Conservation (phyloP, 2,113 vertebrate genomes). For the Cyanocitta stelleri region DNA sequence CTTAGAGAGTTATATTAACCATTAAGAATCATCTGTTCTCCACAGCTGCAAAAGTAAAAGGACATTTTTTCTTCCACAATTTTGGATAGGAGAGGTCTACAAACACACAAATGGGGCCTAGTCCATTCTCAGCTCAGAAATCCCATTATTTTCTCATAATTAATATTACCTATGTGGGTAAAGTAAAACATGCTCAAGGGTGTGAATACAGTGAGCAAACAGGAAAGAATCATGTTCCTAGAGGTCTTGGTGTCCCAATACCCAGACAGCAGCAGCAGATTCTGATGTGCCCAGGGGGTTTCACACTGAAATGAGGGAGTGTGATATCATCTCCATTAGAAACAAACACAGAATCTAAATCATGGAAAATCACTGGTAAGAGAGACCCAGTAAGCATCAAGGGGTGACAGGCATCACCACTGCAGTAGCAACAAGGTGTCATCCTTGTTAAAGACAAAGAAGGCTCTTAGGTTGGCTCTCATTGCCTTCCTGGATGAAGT, state of each 20-base stretch:
- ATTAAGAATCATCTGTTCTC: neutral
- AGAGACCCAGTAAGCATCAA: neutral
- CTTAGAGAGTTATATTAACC: neutral
- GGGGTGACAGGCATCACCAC: neutral
- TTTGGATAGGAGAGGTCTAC: neutral
- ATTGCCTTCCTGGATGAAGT: neutral
- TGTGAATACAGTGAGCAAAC: neutral
- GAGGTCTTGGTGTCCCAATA: neutral
- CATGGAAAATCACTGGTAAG: neutral
- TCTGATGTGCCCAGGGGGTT: neutral
- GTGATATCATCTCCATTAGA: rapidly evolving
- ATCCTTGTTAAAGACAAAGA: neutral
- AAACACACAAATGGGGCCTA: neutral
- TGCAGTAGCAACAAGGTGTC: neutral
- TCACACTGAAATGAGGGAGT: neutral
- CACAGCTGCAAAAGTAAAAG: neutral
- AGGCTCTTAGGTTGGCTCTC: neutral
- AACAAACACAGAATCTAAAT: neutral
- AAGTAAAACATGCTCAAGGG: neutral
- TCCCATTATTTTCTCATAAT: neutral
- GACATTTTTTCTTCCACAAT: neutral
- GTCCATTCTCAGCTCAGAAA: neutral
- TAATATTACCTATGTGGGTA: neutral
- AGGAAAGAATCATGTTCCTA: neutral
- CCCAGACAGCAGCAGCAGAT: neutral